phyloP scores from a whole-genome alignment of 2,113 vertebrate species.

The Ophiodon elongatus region DNA sequence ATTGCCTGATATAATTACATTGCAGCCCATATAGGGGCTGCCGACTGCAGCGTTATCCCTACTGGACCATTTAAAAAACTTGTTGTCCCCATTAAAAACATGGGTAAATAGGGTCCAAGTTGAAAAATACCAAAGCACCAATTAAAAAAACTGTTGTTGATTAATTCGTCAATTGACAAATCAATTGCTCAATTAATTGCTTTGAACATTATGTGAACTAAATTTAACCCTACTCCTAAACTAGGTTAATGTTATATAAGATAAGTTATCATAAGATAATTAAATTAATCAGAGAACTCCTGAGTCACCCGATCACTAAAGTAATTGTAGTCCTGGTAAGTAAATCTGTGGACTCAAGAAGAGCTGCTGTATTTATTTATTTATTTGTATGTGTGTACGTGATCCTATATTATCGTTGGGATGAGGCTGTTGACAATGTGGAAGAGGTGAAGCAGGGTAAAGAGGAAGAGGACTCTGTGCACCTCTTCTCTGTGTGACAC shows the following conservation, averaged over 20 bases:
- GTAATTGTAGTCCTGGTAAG: not conserved
- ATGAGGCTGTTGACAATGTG: not conserved
- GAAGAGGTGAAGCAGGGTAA: constrained; percentile 1
- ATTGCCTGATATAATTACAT: too few species aligned
- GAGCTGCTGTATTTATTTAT: not conserved
- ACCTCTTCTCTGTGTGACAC: constrained; percentile 49
- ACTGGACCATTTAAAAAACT: too few species aligned
- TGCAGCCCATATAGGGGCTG: too few species aligned
- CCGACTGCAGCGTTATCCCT: too few species aligned
- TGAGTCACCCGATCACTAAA: not conserved
- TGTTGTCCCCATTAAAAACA: too few species aligned
- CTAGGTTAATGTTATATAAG: not conserved
- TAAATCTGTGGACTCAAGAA: not conserved
- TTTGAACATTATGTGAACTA: not conserved
- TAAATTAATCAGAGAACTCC: not conserved
- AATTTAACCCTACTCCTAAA: not conserved
- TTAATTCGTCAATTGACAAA: not conserved
- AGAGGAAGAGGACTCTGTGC: constrained; percentile 29
- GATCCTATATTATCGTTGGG: not conserved
- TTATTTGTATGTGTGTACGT: not conserved
- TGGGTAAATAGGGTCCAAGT: too few species aligned
- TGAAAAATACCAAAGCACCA: not conserved
- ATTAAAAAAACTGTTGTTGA: not conserved
- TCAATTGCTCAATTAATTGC: not conserved
- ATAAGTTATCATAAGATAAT: not conserved